These are phyloP conservation scores for Apis cerana DNA, from an alignment of 1,140 invertebrate genomes.

Conservation along the genomic window DNA sequence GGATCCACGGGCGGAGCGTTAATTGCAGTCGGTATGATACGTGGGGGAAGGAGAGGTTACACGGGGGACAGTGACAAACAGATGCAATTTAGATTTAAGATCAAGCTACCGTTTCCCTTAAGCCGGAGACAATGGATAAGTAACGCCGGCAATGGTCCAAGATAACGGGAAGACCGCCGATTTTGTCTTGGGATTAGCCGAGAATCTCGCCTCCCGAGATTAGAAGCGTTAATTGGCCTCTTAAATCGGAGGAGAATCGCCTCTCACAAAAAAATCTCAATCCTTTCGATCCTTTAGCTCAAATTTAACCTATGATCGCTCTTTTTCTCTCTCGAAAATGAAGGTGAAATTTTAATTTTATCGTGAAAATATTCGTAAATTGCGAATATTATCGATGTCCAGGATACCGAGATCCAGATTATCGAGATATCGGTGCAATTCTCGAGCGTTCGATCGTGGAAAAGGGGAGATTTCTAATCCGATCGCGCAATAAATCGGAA, in stretches of 20 bases:
- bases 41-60: neutral
- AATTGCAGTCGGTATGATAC: constrained; percentile 59
- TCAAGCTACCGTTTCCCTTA: constrained; percentile 69
- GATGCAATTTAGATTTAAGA: constrained; percentile 80
- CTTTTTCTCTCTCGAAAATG: too few relatives aligned
- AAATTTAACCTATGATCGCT: too few relatives aligned
- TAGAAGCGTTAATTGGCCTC: constrained; percentile 73
- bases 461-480: too few relatives aligned
- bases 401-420: too few relatives aligned
- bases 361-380: too few relatives aligned
- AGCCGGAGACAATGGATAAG: constrained; percentile 76
- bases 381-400: too few relatives aligned
- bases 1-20: constrained; percentile 2
- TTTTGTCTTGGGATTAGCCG: constrained; percentile 68
- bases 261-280: neutral
- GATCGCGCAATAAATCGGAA: too few relatives aligned
- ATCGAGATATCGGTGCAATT: too few relatives aligned
- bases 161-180: constrained; percentile 72
- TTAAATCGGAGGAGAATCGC: constrained; percentile 9
- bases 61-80: constrained; percentile 71
- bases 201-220: constrained; percentile 69
- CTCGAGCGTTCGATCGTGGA: too few relatives aligned
- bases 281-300: too few relatives aligned
- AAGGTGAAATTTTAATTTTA: too few relatives aligned
- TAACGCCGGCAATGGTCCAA: constrained; percentile 72